These are phyloP conservation scores for Timema podura DNA, from an alignment of 2,888 invertebrate species.

Conservation along the genomic window DNA sequence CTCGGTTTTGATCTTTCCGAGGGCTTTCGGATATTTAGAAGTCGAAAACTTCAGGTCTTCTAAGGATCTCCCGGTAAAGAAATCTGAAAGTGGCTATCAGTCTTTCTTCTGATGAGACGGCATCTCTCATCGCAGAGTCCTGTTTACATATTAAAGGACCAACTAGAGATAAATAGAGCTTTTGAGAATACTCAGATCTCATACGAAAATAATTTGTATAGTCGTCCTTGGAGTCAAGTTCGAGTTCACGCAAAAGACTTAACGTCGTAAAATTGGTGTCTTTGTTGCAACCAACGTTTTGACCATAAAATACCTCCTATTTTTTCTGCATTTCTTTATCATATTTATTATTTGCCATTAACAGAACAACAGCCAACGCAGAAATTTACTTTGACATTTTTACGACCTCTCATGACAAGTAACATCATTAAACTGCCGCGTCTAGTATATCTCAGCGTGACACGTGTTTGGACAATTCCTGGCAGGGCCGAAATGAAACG, in stretches of 20 bases:
- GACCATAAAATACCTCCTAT: background rate
- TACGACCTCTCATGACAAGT: background rate
- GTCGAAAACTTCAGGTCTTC: slow-evolving; percentile 4
- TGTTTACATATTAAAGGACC: background rate
- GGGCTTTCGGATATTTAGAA: background rate
- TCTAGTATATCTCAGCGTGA: background rate
- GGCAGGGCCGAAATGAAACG: background rate
- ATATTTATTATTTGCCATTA: background rate
- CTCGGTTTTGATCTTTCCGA: background rate
- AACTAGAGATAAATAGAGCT: background rate
- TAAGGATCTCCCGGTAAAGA: background rate
- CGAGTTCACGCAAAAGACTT: background rate
- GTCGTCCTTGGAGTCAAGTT: background rate
- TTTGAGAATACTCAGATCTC: background rate
- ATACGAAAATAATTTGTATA: background rate
- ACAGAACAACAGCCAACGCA: background rate
- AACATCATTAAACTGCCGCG: background rate
- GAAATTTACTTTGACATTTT: background rate
- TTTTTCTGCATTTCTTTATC: background rate
- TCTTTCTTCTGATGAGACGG: background rate
- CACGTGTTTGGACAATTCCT: background rate
- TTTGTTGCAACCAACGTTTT: background rate
- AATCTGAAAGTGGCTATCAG: background rate
- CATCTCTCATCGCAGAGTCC: background rate
- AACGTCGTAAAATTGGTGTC: background rate